phyloP scores from a whole-genome alignment of 2,888 invertebrate species.

The Agonopterix heracliana region DNA sequence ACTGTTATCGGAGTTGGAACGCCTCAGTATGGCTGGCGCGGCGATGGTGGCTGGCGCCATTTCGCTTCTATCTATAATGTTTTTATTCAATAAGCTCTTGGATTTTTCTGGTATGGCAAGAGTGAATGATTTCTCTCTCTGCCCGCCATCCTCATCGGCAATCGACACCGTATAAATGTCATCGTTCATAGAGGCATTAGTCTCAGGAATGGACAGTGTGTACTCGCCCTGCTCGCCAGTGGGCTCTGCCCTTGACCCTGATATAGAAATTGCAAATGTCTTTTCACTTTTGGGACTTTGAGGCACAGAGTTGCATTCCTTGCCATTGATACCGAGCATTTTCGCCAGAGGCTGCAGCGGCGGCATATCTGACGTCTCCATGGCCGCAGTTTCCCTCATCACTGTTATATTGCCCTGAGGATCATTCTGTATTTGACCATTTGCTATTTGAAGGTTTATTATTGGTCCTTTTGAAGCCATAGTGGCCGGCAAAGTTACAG shows the following conservation, averaged over 20 bases:
- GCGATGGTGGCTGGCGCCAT: slow-evolving; percentile 43
- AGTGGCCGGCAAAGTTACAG: slow-evolving; percentile 68
- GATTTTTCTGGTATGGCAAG: slow-evolving; percentile 67
- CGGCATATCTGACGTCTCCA: slow-evolving; percentile 56
- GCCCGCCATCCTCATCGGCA: slow-evolving; percentile 60
- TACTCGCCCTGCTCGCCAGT: slow-evolving; percentile 70
- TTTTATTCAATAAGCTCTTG: slow-evolving; percentile 60
- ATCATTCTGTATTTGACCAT: slow-evolving; percentile 78
- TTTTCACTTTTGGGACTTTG: slow-evolving; percentile 52
- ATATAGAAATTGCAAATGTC: slow-evolving; percentile 57
- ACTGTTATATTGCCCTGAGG: slow-evolving; percentile 78
- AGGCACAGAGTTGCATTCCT: slow-evolving; percentile 38
- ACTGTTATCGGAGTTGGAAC: slow-evolving; percentile 67
- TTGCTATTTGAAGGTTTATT: slow-evolving; percentile 81
- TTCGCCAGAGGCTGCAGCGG: slow-evolving; percentile 62
- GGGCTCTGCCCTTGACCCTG: slow-evolving; percentile 67
- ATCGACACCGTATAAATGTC: slow-evolving; percentile 73
- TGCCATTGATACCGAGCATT: slow-evolving; percentile 46
- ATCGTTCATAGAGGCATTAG: slow-evolving; percentile 70
- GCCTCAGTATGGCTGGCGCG: slow-evolving; percentile 65
- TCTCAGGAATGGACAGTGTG: slow-evolving; percentile 69
- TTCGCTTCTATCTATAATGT: slow-evolving; percentile 51
- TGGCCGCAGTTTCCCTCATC: slow-evolving; percentile 60
- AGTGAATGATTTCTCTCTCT: slow-evolving; percentile 58
- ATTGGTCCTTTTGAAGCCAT: slow-evolving; percentile 77